A percentile compares a stretch with the other conserved stretches of the same genome.
phyloP scores from a whole-genome alignment of 2,797 vertebrate species.

The Tangara arthus region DNA sequence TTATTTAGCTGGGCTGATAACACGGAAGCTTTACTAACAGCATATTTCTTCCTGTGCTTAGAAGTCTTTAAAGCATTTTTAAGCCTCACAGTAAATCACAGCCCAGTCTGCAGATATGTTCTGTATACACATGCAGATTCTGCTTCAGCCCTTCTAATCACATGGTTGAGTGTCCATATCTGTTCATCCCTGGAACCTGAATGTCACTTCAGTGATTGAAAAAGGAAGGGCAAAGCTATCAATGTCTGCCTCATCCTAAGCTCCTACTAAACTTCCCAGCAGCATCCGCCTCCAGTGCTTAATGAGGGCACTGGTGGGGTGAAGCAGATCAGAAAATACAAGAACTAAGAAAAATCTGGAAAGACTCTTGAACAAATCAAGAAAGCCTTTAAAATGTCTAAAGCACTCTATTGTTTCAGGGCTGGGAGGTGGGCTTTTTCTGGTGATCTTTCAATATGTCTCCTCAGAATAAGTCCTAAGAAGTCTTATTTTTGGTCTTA shows the following conservation, averaged over 20 bases:
- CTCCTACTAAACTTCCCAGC: neutral
- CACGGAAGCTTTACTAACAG: conserved; percentile 63
- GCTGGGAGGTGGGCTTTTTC: neutral
- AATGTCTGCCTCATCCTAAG: neutral
- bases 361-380: neutral
- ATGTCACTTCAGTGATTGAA: neutral
- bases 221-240: neutral
- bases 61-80: conserved; percentile 61
- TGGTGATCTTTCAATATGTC: neutral
- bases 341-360: neutral
- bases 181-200: conserved; percentile 56
- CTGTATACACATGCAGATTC: conserved; percentile 18
- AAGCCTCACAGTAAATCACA: conserved; percentile 62
- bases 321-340: neutral
- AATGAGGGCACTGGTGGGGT: neutral
- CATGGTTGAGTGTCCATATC: conserved; percentile 5
- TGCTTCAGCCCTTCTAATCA: neutral
- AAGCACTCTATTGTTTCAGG: neutral
- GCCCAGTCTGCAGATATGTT: conserved; percentile 37
- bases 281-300: neutral
- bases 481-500: neutral
- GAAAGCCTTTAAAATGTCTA: neutral
- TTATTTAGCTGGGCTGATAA: conserved; percentile 80
- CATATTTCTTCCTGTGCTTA: conserved; percentile 72
- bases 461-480: neutral